These are phyloP conservation scores for Thermophis baileyi DNA, from an alignment of 2,113 vertebrate genomes.

Conservation along the genomic window DNA sequence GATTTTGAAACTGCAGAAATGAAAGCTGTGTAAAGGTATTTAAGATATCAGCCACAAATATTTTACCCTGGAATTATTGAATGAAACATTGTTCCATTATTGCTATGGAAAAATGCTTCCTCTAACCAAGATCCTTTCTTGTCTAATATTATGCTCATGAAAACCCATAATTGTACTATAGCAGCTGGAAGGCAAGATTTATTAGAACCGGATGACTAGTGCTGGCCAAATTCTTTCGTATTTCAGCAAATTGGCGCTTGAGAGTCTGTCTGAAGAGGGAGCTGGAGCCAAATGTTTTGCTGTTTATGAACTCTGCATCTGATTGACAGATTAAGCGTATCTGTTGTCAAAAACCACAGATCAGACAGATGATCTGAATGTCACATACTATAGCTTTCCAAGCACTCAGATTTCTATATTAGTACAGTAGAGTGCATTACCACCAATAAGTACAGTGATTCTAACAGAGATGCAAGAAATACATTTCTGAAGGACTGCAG, in stretches of 20 bases:
- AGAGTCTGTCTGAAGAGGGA: constrained; percentile 4
- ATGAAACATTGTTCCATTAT: not conserved
- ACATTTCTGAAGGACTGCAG: not conserved
- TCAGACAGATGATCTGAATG: not conserved
- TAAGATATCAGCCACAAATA: not conserved
- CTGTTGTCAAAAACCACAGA: not conserved
- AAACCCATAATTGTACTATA: not conserved
- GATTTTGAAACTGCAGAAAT: not conserved
- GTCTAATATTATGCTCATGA: not conserved
- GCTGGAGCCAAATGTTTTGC: constrained; percentile 1
- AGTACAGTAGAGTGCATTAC: not conserved
- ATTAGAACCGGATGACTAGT: not conserved
- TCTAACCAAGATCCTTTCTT: not conserved
- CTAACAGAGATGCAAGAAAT: not conserved
- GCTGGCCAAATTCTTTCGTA: constrained; percentile 4
- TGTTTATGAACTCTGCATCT: not conserved
- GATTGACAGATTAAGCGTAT: not conserved
- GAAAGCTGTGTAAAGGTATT: not conserved
- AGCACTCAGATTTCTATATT: not conserved
- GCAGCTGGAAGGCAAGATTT: constrained; percentile 11
- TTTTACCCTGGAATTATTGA: not conserved
- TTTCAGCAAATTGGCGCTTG: constrained; percentile 1
- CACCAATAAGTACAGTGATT: not conserved
- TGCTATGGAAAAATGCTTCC: not conserved
- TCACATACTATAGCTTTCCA: not conserved